Percentiles rank a stretch among this genome's conserved stretches.
Evolutionary conservation across 2,113 vertebrate species (phyloP).

Genomic region (Indicator indicator): DNA sequence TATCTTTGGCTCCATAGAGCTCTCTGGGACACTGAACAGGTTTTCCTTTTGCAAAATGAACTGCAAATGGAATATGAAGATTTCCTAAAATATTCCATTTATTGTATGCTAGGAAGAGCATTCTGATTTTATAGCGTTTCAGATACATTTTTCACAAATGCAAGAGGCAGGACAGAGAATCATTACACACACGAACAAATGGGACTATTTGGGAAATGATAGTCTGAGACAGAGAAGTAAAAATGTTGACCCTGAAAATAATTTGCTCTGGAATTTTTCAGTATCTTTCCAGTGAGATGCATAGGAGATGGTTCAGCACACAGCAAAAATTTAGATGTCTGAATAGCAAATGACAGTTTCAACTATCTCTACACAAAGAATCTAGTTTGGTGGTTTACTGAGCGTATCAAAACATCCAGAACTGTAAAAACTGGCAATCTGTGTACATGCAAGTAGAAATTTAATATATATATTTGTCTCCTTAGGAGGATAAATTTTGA

Average conservation of each 20-base stretch:
- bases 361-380: neutral
- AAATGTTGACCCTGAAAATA: neutral
- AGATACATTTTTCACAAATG: neutral
- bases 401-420: neutral
- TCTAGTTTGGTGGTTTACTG: neutral
- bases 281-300: neutral
- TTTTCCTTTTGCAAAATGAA: neutral
- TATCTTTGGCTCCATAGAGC: neutral
- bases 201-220: neutral
- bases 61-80: neutral
- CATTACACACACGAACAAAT: neutral
- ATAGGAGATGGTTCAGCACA: neutral
- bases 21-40: neutral
- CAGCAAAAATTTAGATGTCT: neutral
- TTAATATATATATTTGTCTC: neutral
- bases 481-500: neutral
- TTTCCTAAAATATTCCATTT: neutral
- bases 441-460: neutral
- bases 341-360: neutral
- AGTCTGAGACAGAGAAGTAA: neutral
- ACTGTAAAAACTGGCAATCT: neutral
- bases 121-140: neutral
- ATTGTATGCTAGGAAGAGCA: neutral
- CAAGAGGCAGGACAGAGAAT: neutral
- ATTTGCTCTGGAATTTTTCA: neutral